Base-by-base conservation (phyloP, 2,888 invertebrate genomes). In the Lithophane ornitopus region DNA sequence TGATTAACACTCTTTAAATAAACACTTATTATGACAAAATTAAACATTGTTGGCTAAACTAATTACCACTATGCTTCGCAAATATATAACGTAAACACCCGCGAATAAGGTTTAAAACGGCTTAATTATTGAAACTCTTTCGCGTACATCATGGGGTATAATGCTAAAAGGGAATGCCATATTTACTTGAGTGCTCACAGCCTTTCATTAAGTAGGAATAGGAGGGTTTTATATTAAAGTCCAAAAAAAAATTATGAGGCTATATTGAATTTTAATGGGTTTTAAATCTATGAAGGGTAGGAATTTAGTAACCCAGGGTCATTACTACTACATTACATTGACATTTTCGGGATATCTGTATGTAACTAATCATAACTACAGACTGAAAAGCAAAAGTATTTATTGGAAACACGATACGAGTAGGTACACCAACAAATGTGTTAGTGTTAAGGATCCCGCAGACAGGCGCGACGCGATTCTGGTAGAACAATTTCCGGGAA, bases 1-100 rank as follows among this genome's bases (percentile, higher is more conserved):
- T 46, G 12, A n/a, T n/a, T 41, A 59, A 59, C 49, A 70, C 70
- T 70, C 58, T 49, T 52, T 67, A 72, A 65, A 39, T 72, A 34
- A 49, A 74, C 49, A 52, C 16, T 49, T 41, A 73, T 58, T 59
- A 61, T 9, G 41, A 28, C 41, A 49, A 74, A 70, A 70, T 49
- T 52, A 70, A 66, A 66, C 74, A 52, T 34, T 74, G 52, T 44
- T 61, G 28, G 52, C 41, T 74, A 4, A 49, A 49, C 28, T 49
- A 73, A 63, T 49, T 44, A 65, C 22, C 56, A 59, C 28, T n/a
- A 22, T 9, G 16, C 22, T 58, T 63, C 16, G 63, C 26, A 59
- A 75, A 63, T 44, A 52, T 58, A n/a, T n/a, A 41, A 39, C 65
- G 14, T 66, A 39, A 19, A 2, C 0, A 9, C 14, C 16, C 28